phyloP scores from a whole-genome alignment of 2,888 invertebrate species.

The Trichopoda pennipes region DNA sequence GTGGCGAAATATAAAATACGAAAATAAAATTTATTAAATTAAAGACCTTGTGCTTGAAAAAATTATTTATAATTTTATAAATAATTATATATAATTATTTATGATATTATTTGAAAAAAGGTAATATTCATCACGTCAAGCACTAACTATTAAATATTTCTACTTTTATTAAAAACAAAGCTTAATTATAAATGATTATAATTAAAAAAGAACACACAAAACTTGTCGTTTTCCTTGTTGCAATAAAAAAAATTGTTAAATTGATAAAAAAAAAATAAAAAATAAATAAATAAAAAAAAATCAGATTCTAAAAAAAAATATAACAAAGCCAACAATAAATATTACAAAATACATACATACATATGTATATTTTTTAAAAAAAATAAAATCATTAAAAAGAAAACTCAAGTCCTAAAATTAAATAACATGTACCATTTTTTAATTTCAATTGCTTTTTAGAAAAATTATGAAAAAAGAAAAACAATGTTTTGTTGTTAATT shows the following conservation, averaged over 20 bases:
- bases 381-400: constrained; percentile 38
- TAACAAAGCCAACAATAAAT: constrained; percentile 39
- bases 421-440: constrained; percentile 34
- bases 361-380: constrained; percentile 64
- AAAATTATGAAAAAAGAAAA: constrained; percentile 6
- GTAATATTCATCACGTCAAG: no score
- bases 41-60: no score
- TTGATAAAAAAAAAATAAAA: no score
- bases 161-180: constrained; percentile 1
- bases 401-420: constrained; percentile 1
- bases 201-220: constrained; percentile 27
- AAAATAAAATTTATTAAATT: no score
- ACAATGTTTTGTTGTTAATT: constrained; percentile 7
- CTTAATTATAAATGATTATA: constrained; percentile 37
- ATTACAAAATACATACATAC: constrained; percentile 4
- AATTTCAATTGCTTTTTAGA: constrained; percentile 60
- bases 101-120: no score
- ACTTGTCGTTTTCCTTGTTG: constrained; percentile 19
- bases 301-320: background rate
- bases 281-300: no score
- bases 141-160: no score
- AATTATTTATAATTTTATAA: no score
- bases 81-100: no score
- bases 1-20: no score
- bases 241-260: constrained; percentile 8